Conservation (phyloP, 1,140 invertebrate genomes). For the Tribolium castaneum region DNA sequence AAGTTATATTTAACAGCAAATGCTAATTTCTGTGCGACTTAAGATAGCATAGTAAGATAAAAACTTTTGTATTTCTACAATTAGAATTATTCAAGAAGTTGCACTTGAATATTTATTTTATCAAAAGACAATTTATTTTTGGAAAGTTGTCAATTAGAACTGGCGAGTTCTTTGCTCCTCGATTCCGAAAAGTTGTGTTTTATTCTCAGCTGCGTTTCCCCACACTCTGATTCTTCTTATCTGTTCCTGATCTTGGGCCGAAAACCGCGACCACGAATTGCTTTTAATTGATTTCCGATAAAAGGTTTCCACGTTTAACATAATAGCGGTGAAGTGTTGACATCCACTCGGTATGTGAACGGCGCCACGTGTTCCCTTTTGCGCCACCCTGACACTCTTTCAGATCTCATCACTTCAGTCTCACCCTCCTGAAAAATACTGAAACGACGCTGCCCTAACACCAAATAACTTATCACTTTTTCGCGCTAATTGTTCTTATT, state of each 20-base stretch:
- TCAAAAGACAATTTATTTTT: no score
- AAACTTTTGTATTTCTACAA: no score
- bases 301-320: conserved; percentile 62
- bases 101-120: no score
- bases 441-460: neutral
- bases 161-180: neutral
- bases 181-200: neutral
- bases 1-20: no score
- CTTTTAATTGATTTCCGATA: conserved; percentile 64
- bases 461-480: neutral
- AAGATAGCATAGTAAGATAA: no score
- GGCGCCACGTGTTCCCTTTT: conserved; percentile 45
- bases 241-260: conserved; percentile 30
- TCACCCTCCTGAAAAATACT: conserved; percentile 10
- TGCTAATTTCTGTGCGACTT: no score
- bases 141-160: neutral
- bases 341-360: conserved; percentile 58
- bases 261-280: conserved; percentile 59
- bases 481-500: neutral
- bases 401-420: neutral
- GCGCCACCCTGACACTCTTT: conserved; percentile 17
- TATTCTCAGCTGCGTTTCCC: conserved; percentile 1
- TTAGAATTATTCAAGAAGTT: no score
- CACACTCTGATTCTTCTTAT: conserved; percentile 33
- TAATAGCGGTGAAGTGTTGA: conserved; percentile 63